These are phyloP conservation scores for Turnix velox DNA, from an alignment of 2,113 vertebrate genomes.

Conservation along the genomic window DNA sequence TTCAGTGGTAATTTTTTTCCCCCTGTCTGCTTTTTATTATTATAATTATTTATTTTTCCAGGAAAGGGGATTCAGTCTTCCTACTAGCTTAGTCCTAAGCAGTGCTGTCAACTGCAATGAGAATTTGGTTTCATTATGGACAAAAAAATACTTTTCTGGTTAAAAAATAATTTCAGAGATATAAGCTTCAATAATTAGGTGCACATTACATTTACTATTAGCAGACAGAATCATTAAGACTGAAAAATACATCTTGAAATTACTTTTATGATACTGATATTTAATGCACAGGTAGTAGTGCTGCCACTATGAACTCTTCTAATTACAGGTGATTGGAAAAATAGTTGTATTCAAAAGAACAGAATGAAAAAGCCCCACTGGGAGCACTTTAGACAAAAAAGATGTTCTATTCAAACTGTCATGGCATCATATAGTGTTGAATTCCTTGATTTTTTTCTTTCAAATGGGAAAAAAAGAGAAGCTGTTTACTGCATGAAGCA, in stretches of 20 bases:
- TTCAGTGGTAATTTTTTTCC: not conserved
- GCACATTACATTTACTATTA: not conserved
- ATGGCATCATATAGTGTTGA: not conserved
- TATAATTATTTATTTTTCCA: not conserved
- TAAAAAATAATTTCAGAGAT: not conserved
- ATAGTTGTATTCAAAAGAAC: not conserved
- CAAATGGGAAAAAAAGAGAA: not conserved
- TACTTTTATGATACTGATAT: not conserved
- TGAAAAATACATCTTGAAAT: not conserved
- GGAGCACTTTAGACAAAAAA: not conserved
- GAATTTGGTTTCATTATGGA: not conserved
- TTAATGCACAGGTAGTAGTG: not conserved
- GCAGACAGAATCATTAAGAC: not conserved
- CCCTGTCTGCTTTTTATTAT: not conserved
- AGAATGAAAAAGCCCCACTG: not conserved
- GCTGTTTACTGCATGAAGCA: not conserved
- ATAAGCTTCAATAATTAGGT: not conserved
- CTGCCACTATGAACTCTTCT: not conserved
- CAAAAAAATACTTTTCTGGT: not conserved
- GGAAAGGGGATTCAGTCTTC: not conserved
- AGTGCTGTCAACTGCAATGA: not conserved
- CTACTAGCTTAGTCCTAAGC: not conserved
- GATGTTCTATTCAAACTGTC: not conserved
- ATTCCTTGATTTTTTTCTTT: not conserved
- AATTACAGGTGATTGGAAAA: not conserved